Evolutionary conservation across 2,888 invertebrate genomes (phyloP).

Genomic region (Lithosia quadra): DNA sequence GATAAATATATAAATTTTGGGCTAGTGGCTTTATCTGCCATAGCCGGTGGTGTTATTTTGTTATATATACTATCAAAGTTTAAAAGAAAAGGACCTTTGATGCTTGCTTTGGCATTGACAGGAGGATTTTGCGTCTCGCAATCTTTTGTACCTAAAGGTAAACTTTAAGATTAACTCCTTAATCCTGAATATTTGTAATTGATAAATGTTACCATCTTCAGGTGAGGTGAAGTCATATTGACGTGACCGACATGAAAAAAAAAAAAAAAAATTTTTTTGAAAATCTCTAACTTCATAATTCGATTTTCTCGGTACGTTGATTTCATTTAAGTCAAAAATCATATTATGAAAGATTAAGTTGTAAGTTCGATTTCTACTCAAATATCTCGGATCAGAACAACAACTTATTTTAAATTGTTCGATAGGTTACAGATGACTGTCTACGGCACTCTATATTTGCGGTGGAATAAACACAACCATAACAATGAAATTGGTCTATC

Average conservation of each 20-base stretch:
- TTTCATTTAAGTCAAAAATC: too few relatives aligned
- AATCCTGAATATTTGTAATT: too few relatives aligned
- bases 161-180: neutral
- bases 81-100: constrained; percentile 79
- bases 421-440: constrained; percentile 8
- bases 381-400: neutral
- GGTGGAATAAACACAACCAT: neutral
- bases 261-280: too few relatives aligned
- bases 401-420: neutral
- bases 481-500: constrained; percentile 8
- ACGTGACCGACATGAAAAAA: too few relatives aligned
- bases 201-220: too few relatives aligned
- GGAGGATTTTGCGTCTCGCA: constrained; percentile 37
- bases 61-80: constrained; percentile 81
- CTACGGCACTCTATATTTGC: neutral
- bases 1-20: constrained; percentile 92
- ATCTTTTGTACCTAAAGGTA: constrained; percentile 37
- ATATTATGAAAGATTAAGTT: too few relatives aligned
- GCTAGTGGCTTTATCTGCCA: constrained; percentile 83
- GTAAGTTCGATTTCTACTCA: neutral
- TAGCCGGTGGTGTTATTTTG: constrained; percentile 86
- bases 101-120: constrained; percentile 34
- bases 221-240: too few relatives aligned
- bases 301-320: too few relatives aligned
- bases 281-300: too few relatives aligned